A percentile compares a stretch with the other conserved stretches of the same genome.
Evolutionary conservation across 2,888 invertebrate genomes (phyloP).

Genomic region (Scaptomyza cyrtandrae): DNA sequence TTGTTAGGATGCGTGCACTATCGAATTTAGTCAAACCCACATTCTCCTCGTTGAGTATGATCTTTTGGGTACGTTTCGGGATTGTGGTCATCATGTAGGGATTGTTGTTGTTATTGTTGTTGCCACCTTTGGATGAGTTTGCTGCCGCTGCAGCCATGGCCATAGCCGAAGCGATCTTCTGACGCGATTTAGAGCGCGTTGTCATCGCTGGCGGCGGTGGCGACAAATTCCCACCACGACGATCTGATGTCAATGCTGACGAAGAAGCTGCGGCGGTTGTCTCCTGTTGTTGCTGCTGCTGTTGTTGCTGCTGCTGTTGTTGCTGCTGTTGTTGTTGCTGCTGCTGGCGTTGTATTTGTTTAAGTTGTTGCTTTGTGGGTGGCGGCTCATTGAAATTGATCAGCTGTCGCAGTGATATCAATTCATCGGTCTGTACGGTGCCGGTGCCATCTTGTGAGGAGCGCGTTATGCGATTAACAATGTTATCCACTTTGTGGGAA

Average conservation of each 20-base stretch:
- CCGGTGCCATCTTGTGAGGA: conserved; percentile 50
- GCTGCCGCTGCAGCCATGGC: conserved; percentile 48
- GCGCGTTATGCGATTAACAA: conserved; percentile 64
- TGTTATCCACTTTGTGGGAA: conserved; percentile 54
- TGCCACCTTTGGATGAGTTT: conserved; percentile 2
- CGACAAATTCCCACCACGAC: background rate
- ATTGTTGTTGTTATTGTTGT: background rate
- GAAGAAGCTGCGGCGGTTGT: background rate
- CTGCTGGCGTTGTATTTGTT: background rate
- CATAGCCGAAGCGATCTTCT: conserved; percentile 66
- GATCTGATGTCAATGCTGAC: background rate
- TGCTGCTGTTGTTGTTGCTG: background rate
- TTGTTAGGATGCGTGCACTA: conserved; percentile 78
- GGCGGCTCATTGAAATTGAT: conserved; percentile 55
- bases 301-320: background rate
- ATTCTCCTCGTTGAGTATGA: conserved; percentile 78
- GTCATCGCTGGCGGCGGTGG: conserved; percentile 52
- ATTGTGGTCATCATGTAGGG: conserved; percentile 13
- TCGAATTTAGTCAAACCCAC: conserved; percentile 81
- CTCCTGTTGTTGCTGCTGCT: background rate
- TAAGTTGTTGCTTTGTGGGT: background rate
- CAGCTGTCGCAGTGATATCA: conserved; percentile 60
- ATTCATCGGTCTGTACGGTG: conserved; percentile 59
- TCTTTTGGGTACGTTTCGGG: conserved; percentile 69
- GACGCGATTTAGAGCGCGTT: conserved; percentile 64